Conservation (phyloP, 2,888 invertebrate species). For the Nezara viridula region DNA sequence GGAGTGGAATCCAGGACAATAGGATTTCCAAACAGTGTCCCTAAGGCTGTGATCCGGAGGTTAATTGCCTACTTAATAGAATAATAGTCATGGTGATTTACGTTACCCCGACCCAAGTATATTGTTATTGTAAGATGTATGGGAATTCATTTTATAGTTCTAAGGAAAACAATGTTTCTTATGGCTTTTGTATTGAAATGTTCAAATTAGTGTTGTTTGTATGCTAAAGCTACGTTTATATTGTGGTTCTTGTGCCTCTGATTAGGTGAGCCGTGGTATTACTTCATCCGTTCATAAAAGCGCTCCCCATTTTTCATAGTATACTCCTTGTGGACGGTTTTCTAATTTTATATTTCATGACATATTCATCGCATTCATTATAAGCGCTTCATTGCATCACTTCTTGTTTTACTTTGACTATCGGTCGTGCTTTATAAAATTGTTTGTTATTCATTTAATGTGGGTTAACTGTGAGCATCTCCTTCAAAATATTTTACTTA, state of each 20-base stretch:
- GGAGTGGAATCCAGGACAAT: background rate
- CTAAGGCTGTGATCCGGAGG: background rate
- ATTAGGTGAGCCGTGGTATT: background rate
- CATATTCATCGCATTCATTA: too few species aligned
- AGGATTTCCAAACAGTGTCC: background rate
- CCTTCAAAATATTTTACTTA: too few species aligned
- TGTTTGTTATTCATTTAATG: too few species aligned
- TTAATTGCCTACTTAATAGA: slow-evolving; percentile 9
- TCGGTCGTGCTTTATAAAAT: too few species aligned
- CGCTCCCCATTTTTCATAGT: too few species aligned
- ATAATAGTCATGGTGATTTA: background rate
- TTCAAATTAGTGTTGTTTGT: background rate
- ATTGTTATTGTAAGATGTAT: background rate
- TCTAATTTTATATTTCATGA: too few species aligned
- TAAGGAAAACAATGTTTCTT: background rate
- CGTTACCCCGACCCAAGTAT: background rate
- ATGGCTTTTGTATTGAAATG: background rate
- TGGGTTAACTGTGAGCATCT: too few species aligned
- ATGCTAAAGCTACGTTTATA: background rate
- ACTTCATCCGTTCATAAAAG: too few species aligned
- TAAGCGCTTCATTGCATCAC: too few species aligned
- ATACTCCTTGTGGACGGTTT: too few species aligned
- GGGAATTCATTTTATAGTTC: background rate
- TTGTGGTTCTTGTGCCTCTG: background rate
- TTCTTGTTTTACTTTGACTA: too few species aligned